phyloP scores from a whole-genome alignment of 92 coral and sea anemone genomes.

The Porites evermanni region DNA sequence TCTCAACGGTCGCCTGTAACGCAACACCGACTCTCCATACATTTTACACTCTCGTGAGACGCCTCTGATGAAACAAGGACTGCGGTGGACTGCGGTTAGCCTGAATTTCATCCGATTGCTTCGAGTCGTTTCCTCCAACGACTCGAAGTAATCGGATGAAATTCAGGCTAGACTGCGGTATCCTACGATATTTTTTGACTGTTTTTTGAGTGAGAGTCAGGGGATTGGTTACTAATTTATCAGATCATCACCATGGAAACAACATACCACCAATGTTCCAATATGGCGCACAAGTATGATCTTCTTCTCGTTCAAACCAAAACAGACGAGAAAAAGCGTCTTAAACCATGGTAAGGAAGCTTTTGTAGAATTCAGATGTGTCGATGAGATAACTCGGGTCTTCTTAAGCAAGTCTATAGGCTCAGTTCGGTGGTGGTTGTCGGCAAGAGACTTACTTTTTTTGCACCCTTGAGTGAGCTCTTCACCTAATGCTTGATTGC shows the following conservation, averaged over 20 bases:
- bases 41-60: too few species aligned
- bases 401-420: neutral
- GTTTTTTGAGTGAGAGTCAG: too few species aligned
- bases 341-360: slow-evolving; percentile 79
- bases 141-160: too few species aligned
- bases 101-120: too few species aligned
- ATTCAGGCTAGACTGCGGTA: too few species aligned
- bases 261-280: slow-evolving; percentile 4
- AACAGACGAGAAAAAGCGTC: slow-evolving; percentile 83
- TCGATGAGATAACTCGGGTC: neutral
- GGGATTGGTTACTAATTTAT: neutral
- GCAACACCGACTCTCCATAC: too few species aligned
- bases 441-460: neutral
- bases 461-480: neutral
- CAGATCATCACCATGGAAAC: slow-evolving; percentile 38
- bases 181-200: too few species aligned
- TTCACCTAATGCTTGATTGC: neutral
- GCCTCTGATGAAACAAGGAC: too few species aligned
- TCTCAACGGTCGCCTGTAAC: too few species aligned
- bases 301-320: slow-evolving; percentile 95
- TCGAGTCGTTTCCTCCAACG: too few species aligned
- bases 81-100: too few species aligned
- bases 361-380: neutral
- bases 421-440: neutral
- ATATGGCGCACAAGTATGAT: slow-evolving; percentile 99